These are phyloP conservation scores for Drosophila histrio DNA, from an alignment of 2,888 invertebrate genomes.

Conservation along the genomic window DNA sequence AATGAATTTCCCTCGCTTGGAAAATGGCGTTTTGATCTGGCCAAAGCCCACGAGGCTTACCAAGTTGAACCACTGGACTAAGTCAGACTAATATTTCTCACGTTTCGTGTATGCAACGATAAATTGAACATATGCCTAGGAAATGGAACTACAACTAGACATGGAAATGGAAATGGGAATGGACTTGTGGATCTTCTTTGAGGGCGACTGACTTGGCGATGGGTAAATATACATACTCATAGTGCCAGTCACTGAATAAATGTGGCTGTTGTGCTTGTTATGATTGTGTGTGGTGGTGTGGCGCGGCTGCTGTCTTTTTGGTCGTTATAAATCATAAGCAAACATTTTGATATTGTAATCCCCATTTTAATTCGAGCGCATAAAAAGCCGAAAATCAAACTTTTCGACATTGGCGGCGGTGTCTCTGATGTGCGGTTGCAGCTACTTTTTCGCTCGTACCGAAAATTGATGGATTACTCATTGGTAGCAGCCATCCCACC, in stretches of 20 bases:
- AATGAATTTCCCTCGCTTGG: slow-evolving; percentile 15
- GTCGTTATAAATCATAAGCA: slow-evolving; percentile 79
- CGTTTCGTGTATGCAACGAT: slow-evolving; percentile 56
- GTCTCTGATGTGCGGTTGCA: slow-evolving; percentile 74
- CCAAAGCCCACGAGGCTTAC: slow-evolving; percentile 64
- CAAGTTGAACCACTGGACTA: slow-evolving; percentile 75
- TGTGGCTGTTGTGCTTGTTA: slow-evolving; percentile 25
- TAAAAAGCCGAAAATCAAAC: slow-evolving; percentile 82
- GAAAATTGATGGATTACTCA: slow-evolving; percentile 77
- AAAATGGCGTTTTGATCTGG: slow-evolving; percentile 71
- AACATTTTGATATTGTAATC: slow-evolving; percentile 82
- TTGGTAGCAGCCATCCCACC: slow-evolving; percentile 25
- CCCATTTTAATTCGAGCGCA: slow-evolving; percentile 80
- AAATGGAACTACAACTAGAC: slow-evolving; percentile 7
- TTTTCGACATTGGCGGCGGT: slow-evolving; percentile 80
- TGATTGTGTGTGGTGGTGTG: slow-evolving; percentile 14
- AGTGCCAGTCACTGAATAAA: slow-evolving; percentile 12
- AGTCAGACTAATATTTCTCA: slow-evolving; percentile 75
- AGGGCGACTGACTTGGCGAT: slow-evolving; percentile 18
- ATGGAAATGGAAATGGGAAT: background rate
- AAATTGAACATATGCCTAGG: slow-evolving; percentile 53
- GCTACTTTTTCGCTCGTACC: slow-evolving; percentile 69
- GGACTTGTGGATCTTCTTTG: slow-evolving; percentile 30
- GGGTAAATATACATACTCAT: slow-evolving; percentile 17
- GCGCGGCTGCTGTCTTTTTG: slow-evolving; percentile 59